phyloP scores from a whole-genome alignment of 30 jellyfish, hydroid and myxozoan genomes.

The Mastigias papua region DNA sequence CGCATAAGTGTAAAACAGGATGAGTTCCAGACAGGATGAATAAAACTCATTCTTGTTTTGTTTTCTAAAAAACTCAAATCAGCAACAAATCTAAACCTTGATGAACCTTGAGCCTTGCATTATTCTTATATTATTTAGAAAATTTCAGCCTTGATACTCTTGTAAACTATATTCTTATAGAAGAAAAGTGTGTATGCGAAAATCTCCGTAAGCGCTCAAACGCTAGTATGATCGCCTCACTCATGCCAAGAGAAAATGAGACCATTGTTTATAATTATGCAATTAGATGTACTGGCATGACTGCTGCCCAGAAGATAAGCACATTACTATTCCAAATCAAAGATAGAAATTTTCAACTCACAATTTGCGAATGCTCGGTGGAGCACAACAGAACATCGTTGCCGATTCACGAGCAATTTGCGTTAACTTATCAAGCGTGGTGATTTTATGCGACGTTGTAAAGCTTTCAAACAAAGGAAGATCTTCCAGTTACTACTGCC shows the following conservation, averaged over 20 bases:
- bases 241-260: no score
- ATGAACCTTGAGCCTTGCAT: no score
- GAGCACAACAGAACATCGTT: constrained; percentile 77
- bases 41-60: no score
- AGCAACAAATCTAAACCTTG: no score
- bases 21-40: no score
- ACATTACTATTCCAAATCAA: neutral
- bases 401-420: constrained; percentile 36
- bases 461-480: constrained; percentile 12
- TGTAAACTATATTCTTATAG: no score
- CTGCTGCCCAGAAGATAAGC: neutral
- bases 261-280: neutral
- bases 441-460: constrained; percentile 8
- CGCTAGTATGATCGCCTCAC: neutral
- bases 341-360: constrained; percentile 15
- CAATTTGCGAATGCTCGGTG: constrained; percentile 76
- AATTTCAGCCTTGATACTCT: no score
- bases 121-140: no score
- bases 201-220: neutral
- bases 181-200: neutral
- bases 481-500: no score
- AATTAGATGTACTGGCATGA: neutral
- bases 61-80: no score
- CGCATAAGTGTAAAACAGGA: no score
- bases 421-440: constrained; percentile 56